Evolutionary conservation across 2,797 vertebrate species (phyloP), one percentile per base, ranked within the genome.

Genomic region (Acanthopagrus latus): DNA sequence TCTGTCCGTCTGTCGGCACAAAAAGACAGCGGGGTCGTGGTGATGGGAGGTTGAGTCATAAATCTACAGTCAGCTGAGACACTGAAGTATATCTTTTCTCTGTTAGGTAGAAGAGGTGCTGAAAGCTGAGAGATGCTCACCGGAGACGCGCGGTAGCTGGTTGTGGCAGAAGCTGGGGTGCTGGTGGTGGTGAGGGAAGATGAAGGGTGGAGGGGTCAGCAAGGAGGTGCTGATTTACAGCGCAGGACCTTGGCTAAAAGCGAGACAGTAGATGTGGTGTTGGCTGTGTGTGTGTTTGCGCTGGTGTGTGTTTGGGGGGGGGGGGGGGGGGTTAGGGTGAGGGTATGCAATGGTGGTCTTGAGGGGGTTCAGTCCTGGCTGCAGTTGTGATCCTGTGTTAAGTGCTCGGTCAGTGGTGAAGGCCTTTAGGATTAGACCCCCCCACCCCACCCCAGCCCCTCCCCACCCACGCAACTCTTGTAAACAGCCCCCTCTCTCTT

Each of bases 401-500:
- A 93, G 92, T 94, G 91, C 89, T 87, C 17, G 77, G 89, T 88
- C 86, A 90, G 82, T 89, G 87, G 87, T 88, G 89, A 92, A 92
- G 91, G 86, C 88, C 87, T 88, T 83, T 78, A 89, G 92, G 92
- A 94, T 94, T 94, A 93, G 71, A 86, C 68, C 74, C 78, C 79
- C 27, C n/a, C n/a, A n/a, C n/a, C n/a, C n/a, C n/a, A n/a, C 27
- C 27, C 29, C 29, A 60, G 47, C 12, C 10, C 72, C 63, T 58
- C 67, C 74, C 43, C 64, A 75, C 71, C 71, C 79, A 71, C 12
- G 12, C 43, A 64, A 84, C 78, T 84, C 83, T 80, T 71, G 68
- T 86, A 80, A 92, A 87, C 86, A 85, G 64, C 74, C 59, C 82
- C 64, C 71, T 33, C 29, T 38, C 58, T 0, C 27, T 41, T 33